Evolutionary conservation across 2,113 vertebrate genomes (phyloP).

Genomic region (Corvus hawaiiensis): DNA sequence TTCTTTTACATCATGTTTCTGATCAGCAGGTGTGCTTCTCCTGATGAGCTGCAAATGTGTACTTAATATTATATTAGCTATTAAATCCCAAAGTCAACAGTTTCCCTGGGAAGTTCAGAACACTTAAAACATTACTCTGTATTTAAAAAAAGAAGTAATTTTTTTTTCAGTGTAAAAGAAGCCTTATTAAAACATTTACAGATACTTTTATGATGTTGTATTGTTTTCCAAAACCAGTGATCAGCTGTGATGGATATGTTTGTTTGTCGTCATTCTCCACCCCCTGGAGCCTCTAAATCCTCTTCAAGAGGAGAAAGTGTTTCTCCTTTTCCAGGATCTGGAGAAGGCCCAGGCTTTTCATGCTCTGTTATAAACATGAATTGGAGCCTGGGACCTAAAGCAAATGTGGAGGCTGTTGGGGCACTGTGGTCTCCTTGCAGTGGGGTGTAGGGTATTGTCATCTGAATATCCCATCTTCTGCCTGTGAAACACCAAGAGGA

Average conservation of each 20-base stretch:
- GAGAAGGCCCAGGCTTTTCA: background rate
- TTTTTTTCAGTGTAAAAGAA: constrained; percentile 15
- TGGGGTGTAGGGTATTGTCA: background rate
- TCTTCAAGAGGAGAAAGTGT: background rate
- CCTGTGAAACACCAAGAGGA: background rate
- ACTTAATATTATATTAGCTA: constrained; percentile 50
- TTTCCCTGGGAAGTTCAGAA: constrained; percentile 49
- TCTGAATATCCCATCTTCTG: background rate
- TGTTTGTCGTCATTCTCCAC: background rate
- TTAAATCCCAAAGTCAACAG: constrained; percentile 59
- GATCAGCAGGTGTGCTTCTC: constrained; percentile 39
- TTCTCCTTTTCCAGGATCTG: background rate
- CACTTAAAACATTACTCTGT: constrained; percentile 1
- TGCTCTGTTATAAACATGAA: background rate
- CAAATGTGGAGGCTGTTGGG: background rate
- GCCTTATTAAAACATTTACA: constrained; percentile 23
- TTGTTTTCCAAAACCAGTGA: background rate
- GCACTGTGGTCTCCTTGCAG: background rate
- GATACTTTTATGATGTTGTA: background rate
- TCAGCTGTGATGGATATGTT: background rate
- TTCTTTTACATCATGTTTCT: constrained; percentile 4
- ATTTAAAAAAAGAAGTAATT: background rate
- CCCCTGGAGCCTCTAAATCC: background rate
- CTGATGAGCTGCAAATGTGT: constrained; percentile 50
- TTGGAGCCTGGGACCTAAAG: background rate